Evolutionary conservation across 2,888 invertebrate species (phyloP), one percentile per base, ranked within the genome.

Genomic region (Glomeris marginata): DNA sequence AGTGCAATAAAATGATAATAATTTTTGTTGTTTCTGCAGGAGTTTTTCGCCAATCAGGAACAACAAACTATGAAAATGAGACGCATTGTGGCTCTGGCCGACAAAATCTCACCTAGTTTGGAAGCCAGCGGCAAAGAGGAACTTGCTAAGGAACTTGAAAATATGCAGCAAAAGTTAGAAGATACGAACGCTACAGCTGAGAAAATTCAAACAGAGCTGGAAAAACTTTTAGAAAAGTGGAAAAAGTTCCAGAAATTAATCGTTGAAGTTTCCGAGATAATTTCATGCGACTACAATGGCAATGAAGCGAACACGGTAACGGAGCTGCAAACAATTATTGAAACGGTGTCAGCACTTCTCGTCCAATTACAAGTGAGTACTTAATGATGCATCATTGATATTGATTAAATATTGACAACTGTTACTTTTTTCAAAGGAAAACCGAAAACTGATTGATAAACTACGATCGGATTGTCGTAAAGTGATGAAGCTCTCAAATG

Each of bases 51-150:
- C 54, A 81, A 81, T 40, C 72, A 77, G 1, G 75, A 77, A 20
- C 81, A 85, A 63, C 78, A 81, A 52, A 84, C 84, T 61, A 70
- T 87, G 56, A 81, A 87, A 4, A 79, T 83, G 1, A 82, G 83
- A 56, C 77, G 80, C 52, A 83, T 87, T 63, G 84, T 86, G 61
- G 81, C 82, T 53, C 78, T 82, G 1, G 84, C 85, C 1, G 86
- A 90, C 15, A 43, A 41, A 16, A 53, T 53, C 18, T 38, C 37
- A 16, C 50, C 53, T 6, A 50, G 47, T 28, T 35, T 53, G 15
- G 41, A 45, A 35, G 58, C 72, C 3, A 37, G 36, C 28, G 45
- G 38, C 13, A 50, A 45, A 21, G 43, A 50, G 38, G 35, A 37
- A 22, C 21, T 49, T 18, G 35, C 36, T 11, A 49, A 49, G 35